These are phyloP conservation scores for Lepidocolaptes lacrymiger DNA, from an alignment of 2,797 vertebrate genomes.

Conservation along the genomic window DNA sequence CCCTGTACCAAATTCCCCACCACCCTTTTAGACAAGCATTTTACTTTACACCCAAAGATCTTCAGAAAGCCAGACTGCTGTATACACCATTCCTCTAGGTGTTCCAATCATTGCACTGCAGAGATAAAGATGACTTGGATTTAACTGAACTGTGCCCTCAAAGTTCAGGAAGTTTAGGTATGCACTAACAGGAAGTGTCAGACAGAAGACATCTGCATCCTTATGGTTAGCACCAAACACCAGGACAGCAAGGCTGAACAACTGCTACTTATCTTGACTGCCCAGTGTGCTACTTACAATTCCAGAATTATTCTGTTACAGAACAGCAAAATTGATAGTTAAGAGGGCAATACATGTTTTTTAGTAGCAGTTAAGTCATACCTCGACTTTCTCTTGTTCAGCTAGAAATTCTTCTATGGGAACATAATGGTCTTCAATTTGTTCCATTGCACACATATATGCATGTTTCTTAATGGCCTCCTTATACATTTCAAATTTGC, in stretches of 20 bases:
- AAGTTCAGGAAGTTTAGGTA: background rate
- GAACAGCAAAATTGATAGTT: background rate
- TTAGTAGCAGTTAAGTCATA: constrained; percentile 29
- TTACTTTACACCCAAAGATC: background rate
- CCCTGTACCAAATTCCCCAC: background rate
- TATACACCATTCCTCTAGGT: background rate
- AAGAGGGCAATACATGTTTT: background rate
- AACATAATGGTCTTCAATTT: constrained; percentile 86
- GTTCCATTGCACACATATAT: constrained; percentile 86
- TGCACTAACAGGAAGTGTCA: background rate
- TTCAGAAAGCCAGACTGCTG: background rate
- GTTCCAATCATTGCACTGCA: background rate
- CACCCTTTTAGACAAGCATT: background rate
- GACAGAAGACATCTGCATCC: background rate
- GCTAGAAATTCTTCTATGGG: constrained; percentile 84
- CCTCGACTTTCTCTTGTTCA: constrained; percentile 88
- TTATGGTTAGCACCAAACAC: background rate
- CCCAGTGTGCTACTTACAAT: background rate
- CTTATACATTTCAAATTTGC: constrained; percentile 91
- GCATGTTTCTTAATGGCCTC: constrained; percentile 91
- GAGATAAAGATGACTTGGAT: background rate
- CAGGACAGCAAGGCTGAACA: background rate
- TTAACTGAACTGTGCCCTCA: background rate
- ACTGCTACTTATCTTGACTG: background rate
- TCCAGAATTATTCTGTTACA: background rate